Evolutionary conservation across 2,888 invertebrate genomes (phyloP), one percentile per base, ranked within the genome.

Genomic region (Acholoe squamosa): DNA sequence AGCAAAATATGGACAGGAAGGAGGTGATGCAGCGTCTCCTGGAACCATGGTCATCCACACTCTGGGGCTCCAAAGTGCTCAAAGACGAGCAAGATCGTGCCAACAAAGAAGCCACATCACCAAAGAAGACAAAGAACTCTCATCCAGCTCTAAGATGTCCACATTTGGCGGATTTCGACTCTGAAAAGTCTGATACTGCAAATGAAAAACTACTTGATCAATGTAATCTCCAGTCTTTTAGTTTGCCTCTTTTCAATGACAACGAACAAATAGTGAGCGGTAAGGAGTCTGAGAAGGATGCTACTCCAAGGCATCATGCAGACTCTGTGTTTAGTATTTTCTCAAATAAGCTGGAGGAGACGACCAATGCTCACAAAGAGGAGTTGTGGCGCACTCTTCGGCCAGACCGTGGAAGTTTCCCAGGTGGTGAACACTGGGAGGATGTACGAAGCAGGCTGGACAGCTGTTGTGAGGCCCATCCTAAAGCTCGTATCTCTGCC

Each of bases 1-100:
- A 22, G 3, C 16, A 34, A 1, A 34, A 33, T 22, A 43, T 10
- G 1, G 25, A 34, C 84, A 84, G 43, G 19, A 51, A 34, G 28
- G 34, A 84, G 19, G 33, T 84, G 16, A 16, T 84, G 22, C 28
- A 84, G 43, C 84, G 51, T n/a, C 84, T 84, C 43, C 51, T 84
- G n/a, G 12, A 51, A 5, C 84, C 84, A 0, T 84, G 84, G 84
- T 51, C 43, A 5, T 34, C 51, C 14, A 10, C 34, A 43, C 43
- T 84, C n/a, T 84, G 84, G 84, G 84, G 84, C n/a, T 84, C 84
- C 19, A 43, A 84, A 33, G 25, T 34, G 0, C 84, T 84, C 84
- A 84, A 84, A 10, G 77, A 77, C n/a, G 84, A 84, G 43, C 25
- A 84, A 33, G 84, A 84, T 10, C 22, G 25, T 0, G 84, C 84